Conservation (phyloP, 2,797 vertebrate species). For the Synaphobranchus kaupii region DNA sequence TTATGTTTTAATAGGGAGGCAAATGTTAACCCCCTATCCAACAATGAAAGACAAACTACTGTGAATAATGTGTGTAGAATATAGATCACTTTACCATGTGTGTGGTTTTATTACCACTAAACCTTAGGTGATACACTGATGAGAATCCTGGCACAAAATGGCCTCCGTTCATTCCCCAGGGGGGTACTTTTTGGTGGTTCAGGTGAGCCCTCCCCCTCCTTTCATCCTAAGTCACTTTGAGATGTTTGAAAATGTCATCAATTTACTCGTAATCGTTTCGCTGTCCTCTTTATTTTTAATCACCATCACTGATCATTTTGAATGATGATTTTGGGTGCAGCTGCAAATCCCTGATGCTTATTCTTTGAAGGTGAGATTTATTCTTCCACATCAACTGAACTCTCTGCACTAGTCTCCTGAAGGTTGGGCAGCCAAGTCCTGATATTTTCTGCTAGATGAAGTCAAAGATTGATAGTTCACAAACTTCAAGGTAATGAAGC, state of each 20-base stretch:
- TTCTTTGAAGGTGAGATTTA: background rate
- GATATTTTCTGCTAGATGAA: background rate
- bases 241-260: slow-evolving; percentile 21
- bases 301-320: background rate
- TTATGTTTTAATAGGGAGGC: too few species aligned
- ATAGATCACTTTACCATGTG: too few species aligned
- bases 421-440: background rate
- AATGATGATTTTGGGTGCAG: background rate
- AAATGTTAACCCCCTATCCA: too few species aligned
- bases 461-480: background rate
- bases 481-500: background rate
- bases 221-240: background rate
- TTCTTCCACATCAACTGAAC: background rate
- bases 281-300: background rate
- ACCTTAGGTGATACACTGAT: background rate
- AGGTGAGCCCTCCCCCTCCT: background rate
- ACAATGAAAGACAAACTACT: too few species aligned
- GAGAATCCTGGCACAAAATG: background rate
- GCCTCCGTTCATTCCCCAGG: background rate
- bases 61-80: too few species aligned
- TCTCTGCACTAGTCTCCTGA: background rate
- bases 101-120: too few species aligned
- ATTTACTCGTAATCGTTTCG: background rate
- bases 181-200: background rate
- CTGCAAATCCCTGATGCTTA: background rate